A percentile compares a stretch with the other conserved stretches of the same genome.
Conservation (phyloP, 2,888 invertebrate genomes). For the Elmis aenea region DNA sequence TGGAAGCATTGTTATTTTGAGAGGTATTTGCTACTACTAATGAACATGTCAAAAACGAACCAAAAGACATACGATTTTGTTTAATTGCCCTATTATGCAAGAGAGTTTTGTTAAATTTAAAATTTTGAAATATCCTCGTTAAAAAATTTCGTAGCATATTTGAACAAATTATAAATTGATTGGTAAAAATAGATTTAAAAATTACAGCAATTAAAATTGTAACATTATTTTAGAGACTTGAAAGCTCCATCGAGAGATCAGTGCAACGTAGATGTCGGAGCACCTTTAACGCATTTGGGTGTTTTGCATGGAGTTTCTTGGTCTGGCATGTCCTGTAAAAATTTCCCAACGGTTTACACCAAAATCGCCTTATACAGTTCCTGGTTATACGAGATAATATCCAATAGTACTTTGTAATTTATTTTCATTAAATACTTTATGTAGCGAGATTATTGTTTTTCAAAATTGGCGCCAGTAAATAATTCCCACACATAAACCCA, state of each 20-base stretch:
- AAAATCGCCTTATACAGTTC: slow-evolving; percentile 4
- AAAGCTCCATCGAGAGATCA: slow-evolving; percentile 3
- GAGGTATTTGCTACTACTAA: too few species aligned
- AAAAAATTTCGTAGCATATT: background rate
- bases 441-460: too few species aligned
- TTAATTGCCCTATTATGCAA: slow-evolving; percentile 2
- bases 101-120: too few species aligned
- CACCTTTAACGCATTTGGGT: slow-evolving; percentile 4
- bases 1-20: slow-evolving; percentile 1
- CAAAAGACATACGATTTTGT: slow-evolving; percentile 1
- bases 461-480: too few species aligned
- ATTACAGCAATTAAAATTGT: too few species aligned
- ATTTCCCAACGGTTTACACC: slow-evolving; percentile 6
- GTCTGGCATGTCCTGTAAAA: slow-evolving; percentile 7
- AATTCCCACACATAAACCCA: too few species aligned
- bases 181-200: too few species aligned
- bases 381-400: background rate
- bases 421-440: too few species aligned
- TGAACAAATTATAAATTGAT: slow-evolving; percentile 5
- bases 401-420: too few species aligned
- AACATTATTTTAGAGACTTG: slow-evolving; percentile 2
- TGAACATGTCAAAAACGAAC: too few species aligned
- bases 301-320: slow-evolving; percentile 5
- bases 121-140: too few species aligned
- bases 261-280: slow-evolving; percentile 4